Base-by-base conservation (phyloP, 2,888 invertebrate species). In the Eristalis pertinax region DNA sequence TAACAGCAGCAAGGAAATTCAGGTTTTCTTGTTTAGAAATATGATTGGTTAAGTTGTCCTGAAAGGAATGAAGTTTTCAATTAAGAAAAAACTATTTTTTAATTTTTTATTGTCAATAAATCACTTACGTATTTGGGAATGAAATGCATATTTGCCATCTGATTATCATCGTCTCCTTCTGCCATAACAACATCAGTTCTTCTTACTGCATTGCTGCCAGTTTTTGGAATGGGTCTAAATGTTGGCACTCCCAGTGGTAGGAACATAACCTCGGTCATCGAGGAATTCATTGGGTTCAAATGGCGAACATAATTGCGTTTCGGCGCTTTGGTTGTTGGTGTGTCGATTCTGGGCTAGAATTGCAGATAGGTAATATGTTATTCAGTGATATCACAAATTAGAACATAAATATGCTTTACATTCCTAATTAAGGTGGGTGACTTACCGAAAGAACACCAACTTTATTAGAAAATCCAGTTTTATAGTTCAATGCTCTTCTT, bases 201-300 rank as follows among this genome's bases (percentile, higher is more conserved):
- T 29, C 79, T 69, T 0, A 70, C n/a, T 22, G 43, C 19, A 19
- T 65, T 43, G 24, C 35, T 75, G 15, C 11, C 8, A 63, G 32
- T n/a, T 56, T 64, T 84, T 32, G 97, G 96, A 88, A 97, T 94
- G 0, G 97, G 97, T 91, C 95, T 96, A 93, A 97, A 97, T 0
- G 96, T 95, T 41, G 97, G 97, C 10, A 97, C 95, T 10, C 95
- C 95, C 92, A 95, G 93, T 2, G 94, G 94, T 89, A 94, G 91
- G 0, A 94, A 94, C 72, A 94, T 94, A 0, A 94, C 95, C 91
- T 95, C 93, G 15, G 95, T 92, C 92, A 93, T 92, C 78, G 89
- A 73, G 81, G 68, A 64, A 15, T 19, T n/a, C 32, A 82, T 78
- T 43, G 89, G 90, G 4, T 83, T 79, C 26, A 89, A 89, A 35